These are phyloP conservation scores for Cercopithecus hamlyni DNA, from an alignment of 2,797 vertebrate genomes.

Conservation along the genomic window DNA sequence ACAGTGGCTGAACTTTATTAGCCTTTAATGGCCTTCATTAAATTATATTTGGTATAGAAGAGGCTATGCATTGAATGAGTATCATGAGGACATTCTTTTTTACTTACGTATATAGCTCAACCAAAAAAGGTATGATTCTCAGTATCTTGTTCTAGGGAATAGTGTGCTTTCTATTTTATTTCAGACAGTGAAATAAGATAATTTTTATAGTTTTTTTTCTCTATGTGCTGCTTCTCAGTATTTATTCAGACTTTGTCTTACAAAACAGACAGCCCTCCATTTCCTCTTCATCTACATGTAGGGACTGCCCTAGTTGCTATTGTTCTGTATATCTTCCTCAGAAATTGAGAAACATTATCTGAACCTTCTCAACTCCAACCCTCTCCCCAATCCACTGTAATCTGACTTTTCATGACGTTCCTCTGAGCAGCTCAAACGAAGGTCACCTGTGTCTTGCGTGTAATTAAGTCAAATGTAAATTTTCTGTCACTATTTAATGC, in stretches of 20 bases:
- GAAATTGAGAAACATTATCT: background rate
- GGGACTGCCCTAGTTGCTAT: background rate
- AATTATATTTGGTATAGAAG: constrained; percentile 68
- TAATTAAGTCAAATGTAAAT: background rate
- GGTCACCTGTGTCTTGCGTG: background rate
- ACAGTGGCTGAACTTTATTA: constrained; percentile 76
- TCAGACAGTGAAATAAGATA: background rate
- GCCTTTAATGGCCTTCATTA: constrained; percentile 71
- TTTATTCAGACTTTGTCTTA: background rate
- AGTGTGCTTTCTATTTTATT: background rate
- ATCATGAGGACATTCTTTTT: constrained; percentile 6
- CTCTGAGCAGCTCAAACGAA: background rate
- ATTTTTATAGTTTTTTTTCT: constrained; percentile 8
- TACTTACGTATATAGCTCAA: background rate
- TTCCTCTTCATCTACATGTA: background rate
- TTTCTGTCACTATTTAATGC: background rate
- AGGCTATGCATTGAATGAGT: background rate
- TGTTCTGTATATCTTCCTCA: background rate
- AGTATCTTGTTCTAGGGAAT: background rate
- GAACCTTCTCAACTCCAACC: background rate
- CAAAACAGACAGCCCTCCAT: background rate
- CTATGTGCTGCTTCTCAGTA: background rate
- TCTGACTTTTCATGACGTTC: background rate
- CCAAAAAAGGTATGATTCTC: background rate
- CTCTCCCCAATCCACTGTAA: background rate